Evolutionary conservation across 1,140 invertebrate genomes (phyloP).

Genomic region (Atta colombica): DNA sequence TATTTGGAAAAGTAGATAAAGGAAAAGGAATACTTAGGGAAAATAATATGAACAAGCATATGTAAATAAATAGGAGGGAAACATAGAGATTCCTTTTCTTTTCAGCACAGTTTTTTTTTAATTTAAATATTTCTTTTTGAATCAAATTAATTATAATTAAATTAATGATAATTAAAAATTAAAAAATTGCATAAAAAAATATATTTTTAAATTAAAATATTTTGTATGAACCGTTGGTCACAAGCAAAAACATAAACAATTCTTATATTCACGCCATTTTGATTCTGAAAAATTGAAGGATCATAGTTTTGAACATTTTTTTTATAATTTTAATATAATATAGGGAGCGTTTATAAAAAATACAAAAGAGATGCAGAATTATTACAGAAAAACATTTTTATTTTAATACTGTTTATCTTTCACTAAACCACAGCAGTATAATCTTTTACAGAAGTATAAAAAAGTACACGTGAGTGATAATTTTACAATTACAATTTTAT

Average conservation of each 20-base stretch:
- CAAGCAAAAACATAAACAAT: background rate
- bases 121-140: background rate
- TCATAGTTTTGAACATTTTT: conserved; percentile 16
- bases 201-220: background rate
- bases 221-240: background rate
- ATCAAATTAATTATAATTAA: background rate
- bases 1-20: background rate
- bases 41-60: background rate
- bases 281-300: background rate
- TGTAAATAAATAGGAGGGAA: background rate
- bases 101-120: background rate
- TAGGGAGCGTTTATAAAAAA: background rate
- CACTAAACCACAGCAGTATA: conserved; percentile 3
- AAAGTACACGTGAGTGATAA: conserved; percentile 5
- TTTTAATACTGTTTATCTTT: conserved; percentile 48
- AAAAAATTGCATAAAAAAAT: background rate
- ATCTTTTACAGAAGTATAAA: conserved; percentile 31
- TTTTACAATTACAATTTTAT: conserved; percentile 14
- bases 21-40: background rate
- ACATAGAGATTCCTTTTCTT: background rate
- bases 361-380: background rate
- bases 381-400: conserved; percentile 14
- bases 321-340: background rate
- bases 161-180: background rate
- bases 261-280: background rate